A percentile compares a stretch with the other conserved stretches of the same genome.
Conservation (phyloP, 2,888 invertebrate species). For the Rosalia funebris region DNA sequence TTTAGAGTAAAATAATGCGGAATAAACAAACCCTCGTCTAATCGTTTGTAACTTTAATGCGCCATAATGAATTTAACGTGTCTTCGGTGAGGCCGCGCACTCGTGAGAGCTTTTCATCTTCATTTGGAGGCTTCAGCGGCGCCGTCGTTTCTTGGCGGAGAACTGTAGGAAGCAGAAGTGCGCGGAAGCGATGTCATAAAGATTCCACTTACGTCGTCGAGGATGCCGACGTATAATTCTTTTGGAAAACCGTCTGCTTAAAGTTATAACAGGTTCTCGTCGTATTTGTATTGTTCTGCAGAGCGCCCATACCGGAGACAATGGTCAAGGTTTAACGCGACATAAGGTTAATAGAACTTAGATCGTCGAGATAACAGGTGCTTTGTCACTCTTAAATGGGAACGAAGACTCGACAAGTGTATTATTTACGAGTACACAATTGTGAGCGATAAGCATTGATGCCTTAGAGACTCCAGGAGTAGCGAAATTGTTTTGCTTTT, state of each 20-base stretch:
- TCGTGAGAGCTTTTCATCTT: conserved; percentile 51
- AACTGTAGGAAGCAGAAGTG: conserved; percentile 24
- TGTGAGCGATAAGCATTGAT: background rate
- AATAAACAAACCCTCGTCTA: conserved; percentile 46
- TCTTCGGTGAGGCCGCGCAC: conserved; percentile 45
- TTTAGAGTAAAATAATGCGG: conserved; percentile 39
- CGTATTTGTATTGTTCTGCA: conserved; percentile 29
- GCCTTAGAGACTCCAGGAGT: background rate
- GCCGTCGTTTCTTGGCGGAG: conserved; percentile 42
- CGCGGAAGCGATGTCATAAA: conserved; percentile 52
- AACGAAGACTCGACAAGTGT: conserved; percentile 20
- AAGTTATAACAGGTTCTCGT: conserved; percentile 42
- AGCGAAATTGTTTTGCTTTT: background rate
- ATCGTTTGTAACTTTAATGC: conserved; percentile 52
- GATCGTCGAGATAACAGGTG: conserved; percentile 34
- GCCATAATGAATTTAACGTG: conserved; percentile 52
- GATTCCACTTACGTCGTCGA: conserved; percentile 49
- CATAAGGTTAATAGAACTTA: conserved; percentile 31
- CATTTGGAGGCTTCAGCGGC: conserved; percentile 47
- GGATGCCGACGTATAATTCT: conserved; percentile 51
- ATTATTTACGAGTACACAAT: conserved; percentile 17
- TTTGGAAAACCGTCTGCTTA: conserved; percentile 50
- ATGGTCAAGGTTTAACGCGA: conserved; percentile 29
- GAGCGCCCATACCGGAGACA: conserved; percentile 24
- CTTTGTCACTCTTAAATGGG: conserved; percentile 29